These are phyloP conservation scores for Sebastes fasciatus DNA, from an alignment of 2,113 vertebrate species.

Conservation along the genomic window DNA sequence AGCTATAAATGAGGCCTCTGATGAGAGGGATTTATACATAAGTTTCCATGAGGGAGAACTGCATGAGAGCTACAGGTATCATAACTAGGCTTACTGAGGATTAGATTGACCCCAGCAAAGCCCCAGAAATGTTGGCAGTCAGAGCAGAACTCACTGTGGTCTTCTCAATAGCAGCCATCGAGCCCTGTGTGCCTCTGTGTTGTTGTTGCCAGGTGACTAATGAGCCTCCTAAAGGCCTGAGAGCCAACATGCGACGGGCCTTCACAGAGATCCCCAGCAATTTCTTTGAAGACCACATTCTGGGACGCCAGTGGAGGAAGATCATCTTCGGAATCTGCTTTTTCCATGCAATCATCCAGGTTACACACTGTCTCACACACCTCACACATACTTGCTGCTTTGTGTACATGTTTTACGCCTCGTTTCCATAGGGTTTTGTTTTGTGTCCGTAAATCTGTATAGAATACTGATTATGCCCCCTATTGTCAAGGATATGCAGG, in stretches of 20 bases:
- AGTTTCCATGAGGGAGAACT: background rate
- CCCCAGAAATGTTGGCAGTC: background rate
- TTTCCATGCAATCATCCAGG: slow-evolving; percentile 87
- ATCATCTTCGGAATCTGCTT: slow-evolving; percentile 86
- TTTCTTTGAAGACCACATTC: slow-evolving; percentile 86
- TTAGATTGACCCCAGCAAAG: background rate
- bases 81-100: background rate
- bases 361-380: slow-evolving; percentile 30
- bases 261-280: slow-evolving; percentile 85
- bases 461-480: no score
- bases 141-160: background rate
- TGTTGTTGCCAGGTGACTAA: slow-evolving; percentile 83
- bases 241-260: slow-evolving; percentile 84
- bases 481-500: no score
- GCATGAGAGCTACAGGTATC: background rate
- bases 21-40: no score
- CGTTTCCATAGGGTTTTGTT: no score
- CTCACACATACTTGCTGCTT: background rate
- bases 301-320: slow-evolving; percentile 86
- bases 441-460: no score
- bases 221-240: slow-evolving; percentile 87
- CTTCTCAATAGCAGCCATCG: background rate
- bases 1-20: no score
- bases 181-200: background rate
- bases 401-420: background rate